Base-by-base conservation (phyloP, 1,140 invertebrate genomes). In the Eumeta japonica region DNA sequence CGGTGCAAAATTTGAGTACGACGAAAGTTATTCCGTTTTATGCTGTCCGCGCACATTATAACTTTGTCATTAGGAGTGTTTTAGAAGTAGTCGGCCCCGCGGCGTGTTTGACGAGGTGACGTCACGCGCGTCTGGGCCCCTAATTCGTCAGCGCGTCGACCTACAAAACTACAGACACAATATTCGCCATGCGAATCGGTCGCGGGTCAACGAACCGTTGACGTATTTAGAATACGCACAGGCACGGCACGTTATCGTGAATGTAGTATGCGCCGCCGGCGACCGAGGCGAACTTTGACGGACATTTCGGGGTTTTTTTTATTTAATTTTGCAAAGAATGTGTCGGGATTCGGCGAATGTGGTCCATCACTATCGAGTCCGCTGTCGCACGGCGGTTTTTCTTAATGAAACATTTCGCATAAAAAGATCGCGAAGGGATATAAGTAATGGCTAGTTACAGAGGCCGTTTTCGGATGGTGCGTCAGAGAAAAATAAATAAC, bases 101-200 rank as follows among this genome's bases (percentile, higher is more conserved):
- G n/a, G n/a, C n/a, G n/a, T n/a, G n/a, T n/a, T n/a, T n/a, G n/a
- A n/a, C n/a, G n/a, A n/a, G n/a, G 31, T 73, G 68, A 73, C 68
- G 66, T 73, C 68, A 73, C 46, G 36, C 38, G 47, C 50, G 57
- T 56, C 61, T 60, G 62, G 59, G 55, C 62, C 36, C 62, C 62
- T 59, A 45, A 53, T 50, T 65, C 57, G 60, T 72, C 61, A 72
- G 55, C 50, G 50, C 59, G 61, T 48, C 63, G 68, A 73, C 68
- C 68, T 55, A 70, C 62, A 73, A 70, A 70, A 64, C 65, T 73
- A 73, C 65, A 68, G 64, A 70, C 64, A 73, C 68, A 73, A 70
- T 70, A 65, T 58, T 47, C 61, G 64, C 61, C 59, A 61, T 65
- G 59, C 63, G 61, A 52, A 53, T 63, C 58, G 62, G 52, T 48